These are phyloP conservation scores for Perodicticus potto DNA, from an alignment of 2,797 vertebrate species.

Conservation along the genomic window DNA sequence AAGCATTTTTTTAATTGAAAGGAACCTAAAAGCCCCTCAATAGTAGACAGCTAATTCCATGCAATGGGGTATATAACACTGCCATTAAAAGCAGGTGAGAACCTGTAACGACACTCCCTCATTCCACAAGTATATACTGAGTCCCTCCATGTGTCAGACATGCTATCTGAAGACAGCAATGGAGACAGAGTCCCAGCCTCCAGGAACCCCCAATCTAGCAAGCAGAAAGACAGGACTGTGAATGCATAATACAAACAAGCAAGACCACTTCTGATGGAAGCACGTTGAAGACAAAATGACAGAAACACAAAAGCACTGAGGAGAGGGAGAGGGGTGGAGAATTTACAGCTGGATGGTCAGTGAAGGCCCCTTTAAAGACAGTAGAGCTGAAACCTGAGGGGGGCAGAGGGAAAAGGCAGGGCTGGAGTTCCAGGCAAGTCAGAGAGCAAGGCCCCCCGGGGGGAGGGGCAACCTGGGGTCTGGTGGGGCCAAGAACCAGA, in stretches of 20 bases:
- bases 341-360: rapidly evolving
- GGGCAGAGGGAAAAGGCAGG: too few relatives aligned
- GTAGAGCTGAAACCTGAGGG: neutral
- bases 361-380: neutral
- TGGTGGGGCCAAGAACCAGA: rapidly evolving
- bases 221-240: neutral
- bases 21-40: neutral
- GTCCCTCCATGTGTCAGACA: neutral
- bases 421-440: neutral
- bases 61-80: neutral
- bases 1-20: neutral
- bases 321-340: neutral
- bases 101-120: neutral
- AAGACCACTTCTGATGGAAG: neutral
- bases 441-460: neutral
- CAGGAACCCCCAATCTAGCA: neutral
- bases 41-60: neutral
- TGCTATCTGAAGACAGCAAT: neutral
- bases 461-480: neutral
- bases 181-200: neutral
- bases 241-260: neutral
- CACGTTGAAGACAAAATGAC: neutral
- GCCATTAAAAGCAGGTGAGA: neutral
- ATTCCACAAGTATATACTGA: neutral
- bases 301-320: neutral